Base-by-base conservation (phyloP, 2,888 invertebrate genomes). In the Hypena proboscidalis region DNA sequence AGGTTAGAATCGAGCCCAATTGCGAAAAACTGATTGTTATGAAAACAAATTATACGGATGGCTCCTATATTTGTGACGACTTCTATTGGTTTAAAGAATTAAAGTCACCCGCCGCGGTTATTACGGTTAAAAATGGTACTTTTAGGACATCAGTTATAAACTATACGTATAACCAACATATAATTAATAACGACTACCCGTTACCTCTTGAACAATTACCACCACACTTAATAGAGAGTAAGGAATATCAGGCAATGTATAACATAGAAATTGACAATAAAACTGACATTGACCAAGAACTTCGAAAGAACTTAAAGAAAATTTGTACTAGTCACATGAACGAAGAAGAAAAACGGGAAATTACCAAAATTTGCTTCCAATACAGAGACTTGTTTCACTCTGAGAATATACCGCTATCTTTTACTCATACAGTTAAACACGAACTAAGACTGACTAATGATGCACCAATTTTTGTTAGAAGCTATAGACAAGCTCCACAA, bases 101-200 rank as follows among this genome's bases (percentile, higher is more conserved):
- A 26, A 14, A 10, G 1, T 35, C 26, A 2, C 35, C 35, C 2
- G 26, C 26, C 2, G 15, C 25, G 5, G 26, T 35, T 7, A 13
- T 26, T 6, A 25, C 19, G 7, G 35, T 35, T 3, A 26, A 9
- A 1, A 26, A 35, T n/a, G 35, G 35, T 19, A n/a, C 11, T 10
- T 35, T 34, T 17, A 14, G 10, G 25, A 34, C 34, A 15, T 23
- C 34, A 10, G 4, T 34, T 15, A 11, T 34, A 14, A 34, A 34
- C 7, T 23, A 6, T 26, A 35, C 8, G 4, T 19, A 25, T 19
- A 35, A 26, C 11, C 26, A 35, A 35, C 13, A 26, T 13, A 13
- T 26, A 26, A 11, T 13, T 1, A 26, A 26, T 26, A 26, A 26
- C 6, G n/a, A n/a, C n/a, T n/a, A n/a, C 13, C 13, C 1, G 2